A percentile compares a stretch with the other conserved stretches of the same genome.
Conservation (phyloP, 2,113 vertebrate genomes). For the Onychorhynchus coronatus region DNA sequence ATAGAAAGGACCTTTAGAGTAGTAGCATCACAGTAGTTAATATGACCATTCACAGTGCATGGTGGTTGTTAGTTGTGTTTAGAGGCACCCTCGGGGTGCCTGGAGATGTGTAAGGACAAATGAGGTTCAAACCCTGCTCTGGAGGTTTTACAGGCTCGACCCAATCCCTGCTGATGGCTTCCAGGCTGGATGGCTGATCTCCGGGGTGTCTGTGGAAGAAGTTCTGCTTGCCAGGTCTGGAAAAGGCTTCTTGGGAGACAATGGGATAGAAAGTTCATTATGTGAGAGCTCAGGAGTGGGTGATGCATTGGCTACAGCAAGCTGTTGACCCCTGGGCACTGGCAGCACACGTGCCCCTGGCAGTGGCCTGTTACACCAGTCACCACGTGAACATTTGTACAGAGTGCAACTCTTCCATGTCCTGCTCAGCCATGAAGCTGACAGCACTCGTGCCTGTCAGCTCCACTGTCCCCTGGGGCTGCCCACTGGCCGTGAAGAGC, state of each 20-base stretch:
- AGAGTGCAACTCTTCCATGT: neutral
- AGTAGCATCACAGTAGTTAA: neutral
- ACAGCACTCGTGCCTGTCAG: neutral
- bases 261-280: neutral
- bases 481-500: neutral
- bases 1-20: neutral
- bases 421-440: neutral
- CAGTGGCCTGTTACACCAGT: neutral
- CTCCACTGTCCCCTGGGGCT: neutral
- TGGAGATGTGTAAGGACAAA: neutral
- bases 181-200: neutral
- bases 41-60: neutral
- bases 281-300: rapidly evolving
- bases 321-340: neutral
- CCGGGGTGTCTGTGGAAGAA: neutral
- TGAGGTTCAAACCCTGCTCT: neutral
- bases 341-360: neutral
- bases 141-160: neutral
- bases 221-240: neutral
- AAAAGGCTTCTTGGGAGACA: neutral
- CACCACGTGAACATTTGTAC: neutral
- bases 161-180: neutral
- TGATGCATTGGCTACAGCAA: neutral
- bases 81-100: neutral
- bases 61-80: slow-evolving; percentile 18